A percentile compares a stretch with the other conserved stretches of the same genome.
Evolutionary conservation across 2,797 vertebrate genomes (phyloP).

Genomic region (Halcyon smyrnensis): DNA sequence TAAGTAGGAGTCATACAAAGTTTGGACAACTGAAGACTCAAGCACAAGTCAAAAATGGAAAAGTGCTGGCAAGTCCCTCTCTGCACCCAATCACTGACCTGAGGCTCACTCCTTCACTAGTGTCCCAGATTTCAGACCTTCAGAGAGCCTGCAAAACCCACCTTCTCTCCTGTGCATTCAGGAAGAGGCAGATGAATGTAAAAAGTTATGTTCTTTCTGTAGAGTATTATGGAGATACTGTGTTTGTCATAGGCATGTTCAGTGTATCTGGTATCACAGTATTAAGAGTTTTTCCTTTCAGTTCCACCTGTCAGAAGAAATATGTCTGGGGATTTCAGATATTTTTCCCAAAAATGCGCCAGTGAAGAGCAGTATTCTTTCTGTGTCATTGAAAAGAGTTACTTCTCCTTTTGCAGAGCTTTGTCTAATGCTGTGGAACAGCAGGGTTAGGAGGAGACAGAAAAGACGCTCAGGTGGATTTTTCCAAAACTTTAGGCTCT

Average conservation of each 20-base stretch:
- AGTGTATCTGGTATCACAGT: not conserved
- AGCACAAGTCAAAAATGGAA: not conserved
- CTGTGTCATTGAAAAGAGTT: not conserved
- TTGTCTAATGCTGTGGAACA: not conserved
- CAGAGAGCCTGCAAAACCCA: not conserved
- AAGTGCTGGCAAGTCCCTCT: not conserved
- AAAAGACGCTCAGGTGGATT: not conserved
- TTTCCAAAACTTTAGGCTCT: not conserved
- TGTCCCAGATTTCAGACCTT: not conserved
- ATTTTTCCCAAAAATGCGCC: accelerated
- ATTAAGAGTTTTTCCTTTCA: not conserved
- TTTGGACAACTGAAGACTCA: not conserved
- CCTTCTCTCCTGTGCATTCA: not conserved
- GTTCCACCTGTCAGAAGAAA: not conserved
- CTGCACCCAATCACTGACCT: not conserved
- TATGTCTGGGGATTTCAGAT: not conserved
- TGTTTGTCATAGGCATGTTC: not conserved
- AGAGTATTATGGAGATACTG: not conserved
- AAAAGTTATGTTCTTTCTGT: not conserved
- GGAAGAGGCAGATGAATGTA: not conserved
- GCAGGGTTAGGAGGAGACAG: not conserved
- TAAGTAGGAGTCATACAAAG: not conserved
- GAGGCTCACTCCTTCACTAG: not conserved
- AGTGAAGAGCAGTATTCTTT: not conserved
- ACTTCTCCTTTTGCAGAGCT: not conserved